Conservation (phyloP, 2,113 vertebrate genomes). For the Atrichornis clamosus region DNA sequence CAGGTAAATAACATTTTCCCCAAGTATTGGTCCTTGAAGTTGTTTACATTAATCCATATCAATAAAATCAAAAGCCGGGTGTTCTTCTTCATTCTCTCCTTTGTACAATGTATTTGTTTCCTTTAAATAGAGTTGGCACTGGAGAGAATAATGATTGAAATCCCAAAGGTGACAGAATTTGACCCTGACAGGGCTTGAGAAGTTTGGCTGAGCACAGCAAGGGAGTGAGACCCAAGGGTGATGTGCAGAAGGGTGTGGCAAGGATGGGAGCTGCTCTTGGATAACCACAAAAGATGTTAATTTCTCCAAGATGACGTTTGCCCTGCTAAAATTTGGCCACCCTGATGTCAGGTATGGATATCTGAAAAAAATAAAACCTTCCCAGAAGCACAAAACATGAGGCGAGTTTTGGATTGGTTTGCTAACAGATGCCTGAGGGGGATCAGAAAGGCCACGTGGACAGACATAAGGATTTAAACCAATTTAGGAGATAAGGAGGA, state of each 20-base stretch:
- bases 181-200: conserved; percentile 15
- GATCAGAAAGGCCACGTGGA: background rate
- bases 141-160: conserved; percentile 22
- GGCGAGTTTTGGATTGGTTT: background rate
- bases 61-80: conserved; percentile 47
- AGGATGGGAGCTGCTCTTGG: background rate
- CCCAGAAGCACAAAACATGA: background rate
- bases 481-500: background rate
- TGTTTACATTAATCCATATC: conserved; percentile 30
- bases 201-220: conserved; percentile 42
- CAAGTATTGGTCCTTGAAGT: background rate
- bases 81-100: conserved; percentile 18
- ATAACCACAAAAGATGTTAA: background rate
- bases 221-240: background rate
- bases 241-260: background rate
- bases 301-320: background rate
- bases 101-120: conserved; percentile 6
- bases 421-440: background rate
- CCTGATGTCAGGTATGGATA: background rate
- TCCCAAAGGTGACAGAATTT: conserved; percentile 27
- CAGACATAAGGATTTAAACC: background rate
- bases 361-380: background rate
- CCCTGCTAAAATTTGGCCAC: background rate
- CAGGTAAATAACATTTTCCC: background rate
- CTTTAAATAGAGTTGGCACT: conserved; percentile 33